A percentile compares a stretch with the other conserved stretches of the same genome.
phyloP scores from a whole-genome alignment of 2,797 vertebrate species.

The Australoheros facetus region DNA sequence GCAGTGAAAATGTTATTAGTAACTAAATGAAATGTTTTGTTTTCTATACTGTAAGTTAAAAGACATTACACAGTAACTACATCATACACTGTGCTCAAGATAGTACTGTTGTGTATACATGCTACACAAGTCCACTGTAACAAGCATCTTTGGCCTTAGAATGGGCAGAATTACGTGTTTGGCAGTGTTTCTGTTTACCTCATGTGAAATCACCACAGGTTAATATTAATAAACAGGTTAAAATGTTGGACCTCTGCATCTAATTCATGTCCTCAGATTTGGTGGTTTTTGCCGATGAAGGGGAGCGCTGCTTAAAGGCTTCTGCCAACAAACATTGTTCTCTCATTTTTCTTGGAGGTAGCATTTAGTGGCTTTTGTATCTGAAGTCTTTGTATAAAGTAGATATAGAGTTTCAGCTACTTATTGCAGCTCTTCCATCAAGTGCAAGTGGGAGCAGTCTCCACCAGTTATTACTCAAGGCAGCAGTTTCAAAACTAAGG shows the following conservation, averaged over 20 bases:
- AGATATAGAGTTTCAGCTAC: neutral
- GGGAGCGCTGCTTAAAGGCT: neutral
- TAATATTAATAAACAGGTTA: neutral
- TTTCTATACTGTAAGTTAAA: too few relatives aligned
- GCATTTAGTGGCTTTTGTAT: neutral
- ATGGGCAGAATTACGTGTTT: neutral
- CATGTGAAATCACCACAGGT: too few relatives aligned
- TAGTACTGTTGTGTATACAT: neutral
- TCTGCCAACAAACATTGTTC: neutral
- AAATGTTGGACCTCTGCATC: neutral
- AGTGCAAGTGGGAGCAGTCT: neutral
- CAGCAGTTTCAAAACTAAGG: neutral
- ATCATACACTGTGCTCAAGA: neutral
- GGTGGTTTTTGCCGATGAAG: neutral
- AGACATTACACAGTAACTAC: neutral
- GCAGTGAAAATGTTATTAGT: too few relatives aligned
- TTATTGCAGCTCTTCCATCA: neutral
- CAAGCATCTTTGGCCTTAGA: neutral
- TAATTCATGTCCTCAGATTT: neutral
- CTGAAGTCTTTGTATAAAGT: neutral
- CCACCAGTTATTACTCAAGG: neutral
- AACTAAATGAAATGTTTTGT: too few relatives aligned
- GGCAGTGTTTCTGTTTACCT: too few relatives aligned
- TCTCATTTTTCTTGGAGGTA: neutral
- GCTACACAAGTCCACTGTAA: neutral